Percentiles rank a stretch among this genome's conserved stretches.
phyloP scores from a whole-genome alignment of 2,797 vertebrate species.

The Paramormyrops hopkinsi region DNA sequence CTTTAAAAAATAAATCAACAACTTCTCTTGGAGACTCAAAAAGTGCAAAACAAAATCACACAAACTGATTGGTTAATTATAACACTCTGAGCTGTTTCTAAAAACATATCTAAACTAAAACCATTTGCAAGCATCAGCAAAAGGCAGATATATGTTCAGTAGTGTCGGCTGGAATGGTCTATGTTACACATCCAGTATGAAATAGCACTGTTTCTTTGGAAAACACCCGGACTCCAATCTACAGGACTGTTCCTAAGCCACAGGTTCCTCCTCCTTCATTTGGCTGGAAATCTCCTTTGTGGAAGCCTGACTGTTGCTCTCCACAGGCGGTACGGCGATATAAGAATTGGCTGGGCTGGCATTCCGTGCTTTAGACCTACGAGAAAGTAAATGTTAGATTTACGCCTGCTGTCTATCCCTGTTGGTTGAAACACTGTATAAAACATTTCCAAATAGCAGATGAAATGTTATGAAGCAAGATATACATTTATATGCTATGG shows the following conservation, averaged over 20 bases:
- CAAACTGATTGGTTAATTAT: background rate
- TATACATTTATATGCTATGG: background rate
- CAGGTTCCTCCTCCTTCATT: slow-evolving; percentile 28
- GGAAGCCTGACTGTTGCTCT: slow-evolving; percentile 38
- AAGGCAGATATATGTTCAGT: background rate
- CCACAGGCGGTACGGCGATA: slow-evolving; percentile 34
- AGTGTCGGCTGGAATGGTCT: background rate
- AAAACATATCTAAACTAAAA: background rate
- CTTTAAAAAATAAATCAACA: background rate
- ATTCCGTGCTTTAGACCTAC: slow-evolving; percentile 4
- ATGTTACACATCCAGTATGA: background rate
- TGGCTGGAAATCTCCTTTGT: slow-evolving; percentile 31
- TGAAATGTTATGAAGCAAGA: background rate
- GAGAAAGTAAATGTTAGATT: background rate
- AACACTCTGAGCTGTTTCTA: background rate
- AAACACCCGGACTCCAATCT: background rate
- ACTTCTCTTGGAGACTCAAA: background rate
- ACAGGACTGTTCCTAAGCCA: slow-evolving; percentile 28
- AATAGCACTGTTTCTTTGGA: background rate
- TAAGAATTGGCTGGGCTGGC: background rate
- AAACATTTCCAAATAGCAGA: background rate
- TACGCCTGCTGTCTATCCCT: background rate
- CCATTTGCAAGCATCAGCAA: background rate
- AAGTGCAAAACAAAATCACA: background rate
- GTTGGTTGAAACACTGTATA: background rate